Base-by-base conservation (phyloP, 2,797 vertebrate species). In the Anableps anableps region DNA sequence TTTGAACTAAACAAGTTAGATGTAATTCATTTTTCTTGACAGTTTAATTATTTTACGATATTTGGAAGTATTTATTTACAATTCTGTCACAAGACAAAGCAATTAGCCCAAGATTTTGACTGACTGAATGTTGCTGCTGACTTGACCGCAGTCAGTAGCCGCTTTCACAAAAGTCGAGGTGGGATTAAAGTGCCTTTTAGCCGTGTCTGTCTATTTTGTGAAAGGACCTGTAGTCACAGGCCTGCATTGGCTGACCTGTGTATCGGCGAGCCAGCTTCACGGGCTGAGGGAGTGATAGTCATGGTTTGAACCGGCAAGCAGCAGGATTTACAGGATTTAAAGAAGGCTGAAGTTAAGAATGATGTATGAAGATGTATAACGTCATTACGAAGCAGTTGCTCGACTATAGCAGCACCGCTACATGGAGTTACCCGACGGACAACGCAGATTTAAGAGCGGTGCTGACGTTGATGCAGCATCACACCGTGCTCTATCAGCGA, bases 61-160 rank as follows among this genome's bases (percentile, higher is more conserved):
- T 47, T 47, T 47, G 68, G 68, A n/a, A 71, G 68, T 71, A 45
- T 71, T 71, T 71, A 71, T 45, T 45, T 71, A 45, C 38, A 70
- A 43, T 4, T 47, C 23, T 70, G 66, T 71, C 68, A 47, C 21
- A 47, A 71, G 43, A 71, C 26, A 47, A 71, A 47, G 41, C 43
- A 29, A 71, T 71, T 47, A 45, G 26, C 41, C 43, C 26, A 71
- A 45, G 13, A 71, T 71, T 66, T 71, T 71, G 68, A 71, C 41
- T 70, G 41, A 70, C 68, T 47, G 68, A 26, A 71, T 19, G 68
- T 17, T 47, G 68, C 43, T 45, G 68, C 26, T 47, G 68, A 70
- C 66, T n/a, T 70, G 66, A 71, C 68, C 68, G 3, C 41, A 76
- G 55, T 29, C 41, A 71, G 41, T 45, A 45, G 68, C 68, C n/a